These are phyloP conservation scores for Drosophila prolongata DNA, from an alignment of 2,888 invertebrate genomes.

Conservation along the genomic window DNA sequence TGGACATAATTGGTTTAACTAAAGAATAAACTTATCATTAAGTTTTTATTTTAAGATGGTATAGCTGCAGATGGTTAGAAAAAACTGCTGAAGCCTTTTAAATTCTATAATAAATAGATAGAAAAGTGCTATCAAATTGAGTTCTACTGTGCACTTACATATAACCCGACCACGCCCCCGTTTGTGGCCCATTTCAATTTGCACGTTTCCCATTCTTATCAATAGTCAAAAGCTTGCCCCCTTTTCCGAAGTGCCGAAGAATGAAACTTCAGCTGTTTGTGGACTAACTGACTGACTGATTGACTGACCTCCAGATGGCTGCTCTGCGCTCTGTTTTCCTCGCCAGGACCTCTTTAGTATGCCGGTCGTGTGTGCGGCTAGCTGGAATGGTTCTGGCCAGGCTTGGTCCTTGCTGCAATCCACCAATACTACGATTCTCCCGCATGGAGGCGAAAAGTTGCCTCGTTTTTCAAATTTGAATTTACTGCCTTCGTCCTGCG, in stretches of 20 bases:
- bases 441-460: constrained; percentile 32
- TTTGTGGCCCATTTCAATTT: constrained; percentile 44
- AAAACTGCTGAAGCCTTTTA: no score
- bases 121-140: not conserved
- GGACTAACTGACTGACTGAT: constrained; percentile 55
- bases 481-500: constrained; percentile 44
- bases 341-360: constrained; percentile 51
- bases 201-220: constrained; percentile 50
- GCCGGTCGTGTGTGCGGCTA: constrained; percentile 46
- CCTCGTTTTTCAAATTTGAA: constrained; percentile 57
- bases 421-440: not conserved
- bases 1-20: no score
- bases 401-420: constrained; percentile 10
- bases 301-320: constrained; percentile 43
- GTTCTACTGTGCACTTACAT: not conserved
- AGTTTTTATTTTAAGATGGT: no score
- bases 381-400: constrained; percentile 30
- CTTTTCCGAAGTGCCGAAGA: constrained; percentile 16
- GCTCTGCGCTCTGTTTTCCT: constrained; percentile 14
- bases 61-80: no score
- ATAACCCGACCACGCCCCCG: constrained; percentile 21
- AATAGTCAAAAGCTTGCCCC: constrained; percentile 41
- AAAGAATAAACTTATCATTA: no score
- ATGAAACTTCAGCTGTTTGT: constrained; percentile 52
- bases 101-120: no score